Conservation (phyloP, 2,113 vertebrate species). For the Psittacula cyanocephala region DNA sequence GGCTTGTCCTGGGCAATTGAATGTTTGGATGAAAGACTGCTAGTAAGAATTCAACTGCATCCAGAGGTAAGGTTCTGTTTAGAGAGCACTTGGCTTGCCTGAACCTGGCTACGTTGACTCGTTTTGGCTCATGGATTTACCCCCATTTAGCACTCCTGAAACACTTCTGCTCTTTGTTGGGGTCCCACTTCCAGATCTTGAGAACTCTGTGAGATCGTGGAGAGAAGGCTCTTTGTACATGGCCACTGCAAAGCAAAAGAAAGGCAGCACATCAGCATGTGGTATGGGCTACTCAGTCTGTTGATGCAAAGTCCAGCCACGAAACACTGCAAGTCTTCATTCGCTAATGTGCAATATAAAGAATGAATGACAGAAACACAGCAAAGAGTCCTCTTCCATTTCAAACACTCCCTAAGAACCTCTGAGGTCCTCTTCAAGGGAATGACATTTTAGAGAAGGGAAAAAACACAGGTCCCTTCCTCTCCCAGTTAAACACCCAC, state of each 20-base stretch:
- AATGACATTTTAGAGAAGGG: background rate
- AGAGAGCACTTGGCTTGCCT: slow-evolving; percentile 79
- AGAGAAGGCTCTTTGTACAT: slow-evolving; percentile 99
- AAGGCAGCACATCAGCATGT: background rate
- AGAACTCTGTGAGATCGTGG: slow-evolving; percentile 97
- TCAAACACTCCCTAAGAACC: background rate
- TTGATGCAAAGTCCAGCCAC: background rate
- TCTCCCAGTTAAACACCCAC: background rate
- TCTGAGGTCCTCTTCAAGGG: background rate
- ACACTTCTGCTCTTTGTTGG: slow-evolving; percentile 98
- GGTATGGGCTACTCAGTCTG: rapidly evolving
- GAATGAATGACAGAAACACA: background rate
- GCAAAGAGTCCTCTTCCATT: background rate
- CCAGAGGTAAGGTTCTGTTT: slow-evolving; percentile 89
- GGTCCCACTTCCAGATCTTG: slow-evolving; percentile 95
- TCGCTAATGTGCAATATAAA: rapidly evolving
- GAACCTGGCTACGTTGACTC: slow-evolving; percentile 96
- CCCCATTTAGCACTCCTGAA: slow-evolving; percentile 94
- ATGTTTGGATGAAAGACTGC: slow-evolving; percentile 81
- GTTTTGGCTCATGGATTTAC: slow-evolving; percentile 96
- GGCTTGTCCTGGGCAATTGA: slow-evolving; percentile 80
- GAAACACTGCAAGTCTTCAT: rapidly evolving
- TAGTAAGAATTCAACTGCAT: slow-evolving; percentile 89
- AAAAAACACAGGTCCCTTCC: background rate
- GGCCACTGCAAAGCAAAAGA: slow-evolving; percentile 86